Conservation (phyloP, 2,888 invertebrate genomes). For the Deroplatys truncata region DNA sequence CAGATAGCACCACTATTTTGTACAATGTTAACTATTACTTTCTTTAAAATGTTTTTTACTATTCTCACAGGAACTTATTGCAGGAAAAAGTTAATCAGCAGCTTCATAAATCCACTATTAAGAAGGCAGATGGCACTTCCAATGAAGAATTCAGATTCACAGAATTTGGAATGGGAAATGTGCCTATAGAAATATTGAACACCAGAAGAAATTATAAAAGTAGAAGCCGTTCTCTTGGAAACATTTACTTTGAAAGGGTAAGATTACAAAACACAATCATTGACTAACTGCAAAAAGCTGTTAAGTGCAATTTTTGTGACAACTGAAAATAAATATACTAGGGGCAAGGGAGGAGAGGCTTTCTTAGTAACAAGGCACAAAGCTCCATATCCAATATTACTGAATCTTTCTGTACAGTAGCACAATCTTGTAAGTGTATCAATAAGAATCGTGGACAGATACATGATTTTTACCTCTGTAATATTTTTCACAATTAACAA, state of each 20-base stretch:
- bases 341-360: too few relatives aligned
- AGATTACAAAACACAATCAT: neutral
- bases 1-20: neutral
- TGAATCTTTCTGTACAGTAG: too few relatives aligned
- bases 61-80: neutral
- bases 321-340: too few relatives aligned
- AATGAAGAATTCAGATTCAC: slow-evolving; percentile 42
- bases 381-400: too few relatives aligned
- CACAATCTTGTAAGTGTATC: too few relatives aligned
- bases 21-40: neutral
- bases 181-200: slow-evolving; percentile 43
- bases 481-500: too few relatives aligned
- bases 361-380: too few relatives aligned
- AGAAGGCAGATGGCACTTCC: slow-evolving; percentile 37
- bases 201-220: slow-evolving; percentile 32
- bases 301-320: too few relatives aligned
- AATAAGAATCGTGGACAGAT: too few relatives aligned
- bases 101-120: slow-evolving; percentile 36
- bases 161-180: slow-evolving; percentile 41
- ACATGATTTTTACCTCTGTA: too few relatives aligned
- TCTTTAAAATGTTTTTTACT: neutral
- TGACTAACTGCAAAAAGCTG: too few relatives aligned
- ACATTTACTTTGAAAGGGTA: slow-evolving; percentile 30
- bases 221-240: slow-evolving; percentile 24
- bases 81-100: slow-evolving; percentile 34